Evolutionary conservation across 2,888 invertebrate genomes (phyloP).

Genomic region (Drosophila yooni): DNA sequence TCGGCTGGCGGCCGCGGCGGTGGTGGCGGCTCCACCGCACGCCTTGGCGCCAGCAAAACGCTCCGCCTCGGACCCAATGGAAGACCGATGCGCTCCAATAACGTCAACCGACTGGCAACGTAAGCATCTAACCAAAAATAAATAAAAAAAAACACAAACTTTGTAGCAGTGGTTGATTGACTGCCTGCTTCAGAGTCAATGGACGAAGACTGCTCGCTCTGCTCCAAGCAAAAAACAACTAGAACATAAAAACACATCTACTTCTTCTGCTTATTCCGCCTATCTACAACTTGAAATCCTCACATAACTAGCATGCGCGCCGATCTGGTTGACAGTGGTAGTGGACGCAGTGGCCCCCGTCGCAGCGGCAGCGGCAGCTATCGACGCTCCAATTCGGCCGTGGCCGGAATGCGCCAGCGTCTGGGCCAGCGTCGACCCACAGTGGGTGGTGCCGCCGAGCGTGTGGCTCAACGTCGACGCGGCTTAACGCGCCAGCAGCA

Average conservation of each 20-base stretch:
- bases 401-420: conserved; percentile 73
- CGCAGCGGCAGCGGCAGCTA: conserved; percentile 52
- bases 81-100: conserved; percentile 83
- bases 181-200: conserved; percentile 16
- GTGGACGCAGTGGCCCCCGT: conserved; percentile 45
- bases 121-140: conserved; percentile 78
- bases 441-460: conserved; percentile 77
- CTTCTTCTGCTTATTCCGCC: conserved; percentile 70
- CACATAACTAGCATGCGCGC: conserved; percentile 84
- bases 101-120: conserved; percentile 84
- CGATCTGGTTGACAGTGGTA: conserved; percentile 78
- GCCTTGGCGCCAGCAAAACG: conserved; percentile 80
- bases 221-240: conserved; percentile 29
- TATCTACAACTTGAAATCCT: conserved; percentile 45
- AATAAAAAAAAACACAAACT: conserved; percentile 30
- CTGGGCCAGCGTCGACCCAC: conserved; percentile 73
- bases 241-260: conserved; percentile 64
- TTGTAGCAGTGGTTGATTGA: conserved; percentile 42
- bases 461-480: conserved; percentile 72
- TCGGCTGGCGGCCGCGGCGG: conserved; percentile 50
- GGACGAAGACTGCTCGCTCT: conserved; percentile 38
- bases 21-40: conserved; percentile 24
- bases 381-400: conserved; percentile 77
- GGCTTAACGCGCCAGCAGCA: conserved; percentile 39
- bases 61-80: conserved; percentile 83